Evolutionary conservation across 2,797 vertebrate species (phyloP).

Genomic region (Micrastur ruficollis): DNA sequence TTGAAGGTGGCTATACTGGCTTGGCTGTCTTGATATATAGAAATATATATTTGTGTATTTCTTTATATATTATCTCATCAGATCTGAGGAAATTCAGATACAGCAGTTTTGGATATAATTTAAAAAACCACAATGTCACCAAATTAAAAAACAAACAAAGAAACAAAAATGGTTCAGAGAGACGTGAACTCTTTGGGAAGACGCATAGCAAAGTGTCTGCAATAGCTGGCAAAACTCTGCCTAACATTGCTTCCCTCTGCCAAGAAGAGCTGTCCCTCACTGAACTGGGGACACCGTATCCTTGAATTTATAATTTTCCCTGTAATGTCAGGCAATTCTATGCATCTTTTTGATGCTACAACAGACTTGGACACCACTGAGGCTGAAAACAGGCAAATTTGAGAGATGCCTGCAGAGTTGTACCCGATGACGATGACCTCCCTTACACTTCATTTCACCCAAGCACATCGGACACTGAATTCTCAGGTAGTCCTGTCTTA

Average conservation of each 20-base stretch:
- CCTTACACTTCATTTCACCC: neutral
- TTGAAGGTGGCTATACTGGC: neutral
- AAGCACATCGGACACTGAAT: neutral
- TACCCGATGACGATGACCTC: accelerated
- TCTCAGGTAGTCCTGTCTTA: neutral
- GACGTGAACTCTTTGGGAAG: neutral
- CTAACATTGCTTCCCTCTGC: neutral
- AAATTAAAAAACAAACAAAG: neutral
- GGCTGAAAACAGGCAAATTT: neutral
- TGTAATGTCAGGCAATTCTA: neutral
- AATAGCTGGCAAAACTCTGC: neutral
- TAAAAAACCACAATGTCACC: neutral
- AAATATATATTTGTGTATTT: neutral
- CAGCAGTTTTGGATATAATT: neutral
- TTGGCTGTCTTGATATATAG: neutral
- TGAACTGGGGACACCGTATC: neutral
- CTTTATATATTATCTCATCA: neutral
- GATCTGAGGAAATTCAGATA: neutral
- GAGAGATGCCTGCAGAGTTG: neutral
- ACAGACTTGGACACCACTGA: neutral
- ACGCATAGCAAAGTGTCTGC: neutral
- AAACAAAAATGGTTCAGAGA: neutral
- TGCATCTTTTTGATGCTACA: neutral
- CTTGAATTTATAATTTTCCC: neutral
- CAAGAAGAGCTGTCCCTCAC: neutral